Evolutionary conservation across 2,888 invertebrate species (phyloP).

Genomic region (Xestia xanthographa): DNA sequence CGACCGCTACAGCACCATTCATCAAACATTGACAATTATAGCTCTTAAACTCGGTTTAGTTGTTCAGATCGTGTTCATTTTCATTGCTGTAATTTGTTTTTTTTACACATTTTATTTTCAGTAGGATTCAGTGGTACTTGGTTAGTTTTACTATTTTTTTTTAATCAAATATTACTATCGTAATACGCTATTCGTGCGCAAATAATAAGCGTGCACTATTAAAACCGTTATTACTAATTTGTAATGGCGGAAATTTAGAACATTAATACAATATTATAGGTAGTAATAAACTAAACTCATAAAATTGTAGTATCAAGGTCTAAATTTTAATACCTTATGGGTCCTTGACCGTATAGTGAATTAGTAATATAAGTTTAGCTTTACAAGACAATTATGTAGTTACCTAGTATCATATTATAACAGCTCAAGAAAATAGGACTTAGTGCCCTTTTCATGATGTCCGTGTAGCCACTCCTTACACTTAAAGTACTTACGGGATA

Average conservation of each 20-base stretch:
- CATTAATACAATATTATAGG: conserved; percentile 30
- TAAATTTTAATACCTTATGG: background rate
- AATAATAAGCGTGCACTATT: conserved; percentile 43
- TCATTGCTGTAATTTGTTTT: background rate
- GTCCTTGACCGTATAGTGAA: conserved; percentile 6
- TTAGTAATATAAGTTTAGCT: background rate
- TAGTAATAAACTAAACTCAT: conserved; percentile 21
- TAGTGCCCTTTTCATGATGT: background rate
- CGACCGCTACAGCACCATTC: background rate
- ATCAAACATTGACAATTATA: background rate
- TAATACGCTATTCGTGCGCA: conserved; percentile 32
- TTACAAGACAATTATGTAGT: too few species aligned
- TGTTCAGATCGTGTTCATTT: background rate
- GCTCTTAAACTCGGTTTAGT: background rate
- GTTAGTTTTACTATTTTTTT: background rate
- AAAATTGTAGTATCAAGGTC: conserved; percentile 28
- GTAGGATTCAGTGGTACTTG: background rate
- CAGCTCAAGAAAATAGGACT: background rate
- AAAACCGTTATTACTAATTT: conserved; percentile 47
- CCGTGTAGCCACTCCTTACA: too few species aligned
- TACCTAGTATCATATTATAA: background rate
- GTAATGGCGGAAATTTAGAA: conserved; percentile 45
- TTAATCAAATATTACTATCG: background rate
- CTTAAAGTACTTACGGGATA: too few species aligned
- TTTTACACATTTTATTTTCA: background rate